Percentiles rank a stretch among this genome's conserved stretches.
These are phyloP conservation scores for Ctenosaura bakeri DNA, from an alignment of 2,797 vertebrate genomes.

Conservation along the genomic window DNA sequence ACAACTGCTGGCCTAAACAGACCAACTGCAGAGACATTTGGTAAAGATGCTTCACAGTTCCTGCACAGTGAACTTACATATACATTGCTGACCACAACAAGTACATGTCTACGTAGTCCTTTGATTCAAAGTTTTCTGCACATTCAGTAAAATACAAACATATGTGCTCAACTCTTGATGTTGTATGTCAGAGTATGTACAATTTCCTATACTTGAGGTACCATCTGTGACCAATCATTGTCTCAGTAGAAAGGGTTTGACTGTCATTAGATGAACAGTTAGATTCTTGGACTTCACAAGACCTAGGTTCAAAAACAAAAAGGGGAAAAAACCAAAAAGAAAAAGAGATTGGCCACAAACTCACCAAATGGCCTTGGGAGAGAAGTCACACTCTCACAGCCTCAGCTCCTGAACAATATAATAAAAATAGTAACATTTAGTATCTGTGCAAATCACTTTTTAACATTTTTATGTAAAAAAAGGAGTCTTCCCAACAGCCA, in stretches of 20 bases:
- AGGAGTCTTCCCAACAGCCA: not conserved
- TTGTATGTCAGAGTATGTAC: not conserved
- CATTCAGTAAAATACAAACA: not conserved
- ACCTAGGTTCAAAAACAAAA: not conserved
- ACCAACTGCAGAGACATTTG: not conserved
- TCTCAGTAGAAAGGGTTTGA: not conserved
- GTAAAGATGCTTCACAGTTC: not conserved
- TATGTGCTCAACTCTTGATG: not conserved
- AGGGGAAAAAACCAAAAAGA: too few relatives aligned
- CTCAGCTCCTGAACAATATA: conserved; percentile 13
- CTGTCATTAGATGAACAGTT: not conserved
- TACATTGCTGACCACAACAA: not conserved
- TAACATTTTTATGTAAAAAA: not conserved
- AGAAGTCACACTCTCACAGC: conserved; percentile 7
- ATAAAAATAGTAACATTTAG: conserved; percentile 18
- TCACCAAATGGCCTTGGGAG: not conserved
- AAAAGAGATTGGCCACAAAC: conserved; percentile 5
- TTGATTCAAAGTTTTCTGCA: not conserved
- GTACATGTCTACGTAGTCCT: not conserved
- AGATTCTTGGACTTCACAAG: not conserved
- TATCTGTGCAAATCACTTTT: not conserved
- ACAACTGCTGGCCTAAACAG: not conserved
- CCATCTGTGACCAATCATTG: not conserved
- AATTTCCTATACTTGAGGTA: not conserved
- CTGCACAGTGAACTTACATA: not conserved